Conservation (phyloP, 2,888 invertebrate genomes). For the Drosophila nr. medialis region DNA sequence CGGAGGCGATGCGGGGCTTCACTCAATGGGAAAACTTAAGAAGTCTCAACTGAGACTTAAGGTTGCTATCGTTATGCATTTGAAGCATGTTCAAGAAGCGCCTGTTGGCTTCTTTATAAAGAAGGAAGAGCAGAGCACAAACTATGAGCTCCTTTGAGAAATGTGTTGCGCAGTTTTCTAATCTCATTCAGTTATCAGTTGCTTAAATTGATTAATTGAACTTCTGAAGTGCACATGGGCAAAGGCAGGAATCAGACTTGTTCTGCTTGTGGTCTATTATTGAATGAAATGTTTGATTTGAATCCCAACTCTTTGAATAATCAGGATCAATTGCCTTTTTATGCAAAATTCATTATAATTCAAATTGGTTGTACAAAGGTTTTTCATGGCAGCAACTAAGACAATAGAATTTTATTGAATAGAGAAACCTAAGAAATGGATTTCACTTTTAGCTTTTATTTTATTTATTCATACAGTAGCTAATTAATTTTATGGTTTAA, state of each 20-base stretch:
- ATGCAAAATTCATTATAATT: neutral
- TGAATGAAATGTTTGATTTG: neutral
- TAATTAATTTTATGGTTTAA: neutral
- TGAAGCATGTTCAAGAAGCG: neutral
- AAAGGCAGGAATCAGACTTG: neutral
- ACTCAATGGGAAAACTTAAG: neutral
- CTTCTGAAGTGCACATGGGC: neutral
- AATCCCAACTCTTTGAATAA: neutral
- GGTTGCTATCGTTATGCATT: neutral
- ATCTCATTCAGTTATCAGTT: neutral
- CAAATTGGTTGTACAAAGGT: neutral
- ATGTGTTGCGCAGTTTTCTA: neutral
- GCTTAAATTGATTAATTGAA: neutral
- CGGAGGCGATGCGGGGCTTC: neutral
- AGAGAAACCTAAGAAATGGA: neutral
- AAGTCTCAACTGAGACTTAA: neutral
- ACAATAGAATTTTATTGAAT: neutral
- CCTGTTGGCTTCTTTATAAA: too few relatives aligned
- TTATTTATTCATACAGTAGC: neutral
- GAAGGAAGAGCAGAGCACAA: neutral
- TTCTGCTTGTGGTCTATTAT: neutral
- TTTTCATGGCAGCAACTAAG: neutral
- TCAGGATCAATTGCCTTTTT: rapidly evolving
- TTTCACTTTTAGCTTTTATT: neutral
- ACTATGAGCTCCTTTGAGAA: neutral